These are phyloP conservation scores for Sebastes vulpes DNA, from an alignment of 2,797 vertebrate species.

Conservation along the genomic window DNA sequence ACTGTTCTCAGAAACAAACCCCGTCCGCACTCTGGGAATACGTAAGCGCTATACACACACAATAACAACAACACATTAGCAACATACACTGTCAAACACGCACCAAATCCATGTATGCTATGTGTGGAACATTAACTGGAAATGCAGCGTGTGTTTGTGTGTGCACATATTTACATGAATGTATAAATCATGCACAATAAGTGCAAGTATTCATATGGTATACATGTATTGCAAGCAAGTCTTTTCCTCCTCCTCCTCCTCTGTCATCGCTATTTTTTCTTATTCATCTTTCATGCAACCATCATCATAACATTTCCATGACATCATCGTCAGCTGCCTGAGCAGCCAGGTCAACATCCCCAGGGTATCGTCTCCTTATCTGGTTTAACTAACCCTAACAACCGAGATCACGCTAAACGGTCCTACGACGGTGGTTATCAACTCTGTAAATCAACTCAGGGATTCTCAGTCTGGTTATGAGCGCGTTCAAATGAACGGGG, in stretches of 20 bases:
- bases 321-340: conserved; percentile 40
- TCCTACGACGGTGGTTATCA: too few species aligned
- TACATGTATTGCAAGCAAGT: neutral
- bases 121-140: neutral
- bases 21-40: conserved; percentile 68
- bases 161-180: neutral
- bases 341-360: too few species aligned
- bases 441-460: too few species aligned
- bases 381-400: too few species aligned
- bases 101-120: neutral
- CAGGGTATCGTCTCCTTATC: too few species aligned
- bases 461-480: too few species aligned
- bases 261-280: conserved; percentile 15
- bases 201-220: neutral
- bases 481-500: too few species aligned
- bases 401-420: too few species aligned
- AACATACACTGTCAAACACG: neutral
- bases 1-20: conserved; percentile 63
- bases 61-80: neutral
- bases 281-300: conserved; percentile 38
- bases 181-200: neutral
- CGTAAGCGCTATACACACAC: conserved; percentile 70
- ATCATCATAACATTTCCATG: conserved; percentile 38
- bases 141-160: neutral
- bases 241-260: conserved; percentile 16